Percentiles rank a stretch among this genome's conserved stretches.
These are phyloP conservation scores for Urocynchramus pylzowi DNA, from an alignment of 2,113 vertebrate genomes.

Conservation along the genomic window DNA sequence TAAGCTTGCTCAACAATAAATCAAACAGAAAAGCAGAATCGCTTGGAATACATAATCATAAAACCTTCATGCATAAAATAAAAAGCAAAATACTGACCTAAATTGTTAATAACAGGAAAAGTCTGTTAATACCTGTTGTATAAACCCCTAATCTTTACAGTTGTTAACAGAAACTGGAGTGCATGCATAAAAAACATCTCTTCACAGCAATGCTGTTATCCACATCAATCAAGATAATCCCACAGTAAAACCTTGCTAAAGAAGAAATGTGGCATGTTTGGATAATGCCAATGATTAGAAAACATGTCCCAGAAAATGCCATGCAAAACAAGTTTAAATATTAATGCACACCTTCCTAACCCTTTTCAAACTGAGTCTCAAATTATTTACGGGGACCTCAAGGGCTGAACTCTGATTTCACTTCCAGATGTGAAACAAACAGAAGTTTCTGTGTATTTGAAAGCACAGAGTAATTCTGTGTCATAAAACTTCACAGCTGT, in stretches of 20 bases:
- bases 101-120: conserved; percentile 39
- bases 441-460: neutral
- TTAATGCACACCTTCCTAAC: neutral
- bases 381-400: neutral
- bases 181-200: neutral
- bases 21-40: neutral
- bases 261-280: conserved; percentile 32
- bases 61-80: neutral
- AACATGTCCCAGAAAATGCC: conserved; percentile 13
- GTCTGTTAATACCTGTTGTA: conserved; percentile 29
- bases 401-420: neutral
- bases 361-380: neutral
- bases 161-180: conserved; percentile 31
- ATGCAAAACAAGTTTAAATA: conserved; percentile 42
- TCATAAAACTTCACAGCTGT: neutral
- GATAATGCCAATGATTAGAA: conserved; percentile 44
- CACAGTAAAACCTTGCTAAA: conserved; percentile 22
- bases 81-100: conserved; percentile 8
- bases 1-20: neutral
- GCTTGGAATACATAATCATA: neutral
- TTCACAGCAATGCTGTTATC: neutral
- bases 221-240: conserved; percentile 37
- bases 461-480: neutral
- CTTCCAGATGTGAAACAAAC: neutral
- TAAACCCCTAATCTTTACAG: conserved; percentile 40